These are phyloP conservation scores for Melanocharis versteri DNA, from an alignment of 2,113 vertebrate species.

Conservation along the genomic window DNA sequence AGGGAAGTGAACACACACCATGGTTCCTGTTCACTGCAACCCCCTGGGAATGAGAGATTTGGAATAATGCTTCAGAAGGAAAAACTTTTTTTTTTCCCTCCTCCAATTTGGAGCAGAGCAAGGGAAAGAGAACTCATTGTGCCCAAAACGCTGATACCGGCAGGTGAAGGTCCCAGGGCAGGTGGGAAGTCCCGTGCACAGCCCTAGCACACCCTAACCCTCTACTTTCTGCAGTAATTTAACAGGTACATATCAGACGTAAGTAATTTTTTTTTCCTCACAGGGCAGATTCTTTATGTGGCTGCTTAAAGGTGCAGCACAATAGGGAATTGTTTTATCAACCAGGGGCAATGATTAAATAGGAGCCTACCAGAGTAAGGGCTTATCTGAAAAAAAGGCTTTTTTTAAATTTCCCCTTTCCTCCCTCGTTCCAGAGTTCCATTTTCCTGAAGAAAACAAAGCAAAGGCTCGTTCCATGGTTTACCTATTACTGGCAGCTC, in stretches of 20 bases:
- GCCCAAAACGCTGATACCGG: background rate
- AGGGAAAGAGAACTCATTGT: background rate
- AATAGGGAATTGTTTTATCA: constrained; percentile 14
- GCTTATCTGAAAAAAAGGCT: background rate
- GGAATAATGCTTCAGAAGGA: background rate
- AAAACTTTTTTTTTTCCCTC: background rate
- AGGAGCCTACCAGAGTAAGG: background rate
- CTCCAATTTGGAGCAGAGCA: background rate
- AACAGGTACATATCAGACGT: background rate
- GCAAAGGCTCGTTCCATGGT: constrained; percentile 46
- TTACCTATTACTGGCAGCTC: constrained; percentile 68
- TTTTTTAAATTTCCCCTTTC: background rate
- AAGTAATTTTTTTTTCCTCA: background rate
- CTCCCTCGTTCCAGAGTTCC: background rate
- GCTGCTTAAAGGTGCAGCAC: background rate
- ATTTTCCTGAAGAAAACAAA: background rate
- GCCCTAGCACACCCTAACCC: background rate
- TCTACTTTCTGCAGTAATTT: background rate
- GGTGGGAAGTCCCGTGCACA: background rate
- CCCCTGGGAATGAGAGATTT: background rate
- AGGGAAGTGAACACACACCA: constrained; percentile 7
- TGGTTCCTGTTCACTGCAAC: constrained; percentile 14
- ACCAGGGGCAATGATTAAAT: background rate
- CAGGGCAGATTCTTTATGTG: background rate
- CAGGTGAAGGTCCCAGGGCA: background rate